Conservation (phyloP, 2,113 vertebrate species). For the Myotis davidii region DNA sequence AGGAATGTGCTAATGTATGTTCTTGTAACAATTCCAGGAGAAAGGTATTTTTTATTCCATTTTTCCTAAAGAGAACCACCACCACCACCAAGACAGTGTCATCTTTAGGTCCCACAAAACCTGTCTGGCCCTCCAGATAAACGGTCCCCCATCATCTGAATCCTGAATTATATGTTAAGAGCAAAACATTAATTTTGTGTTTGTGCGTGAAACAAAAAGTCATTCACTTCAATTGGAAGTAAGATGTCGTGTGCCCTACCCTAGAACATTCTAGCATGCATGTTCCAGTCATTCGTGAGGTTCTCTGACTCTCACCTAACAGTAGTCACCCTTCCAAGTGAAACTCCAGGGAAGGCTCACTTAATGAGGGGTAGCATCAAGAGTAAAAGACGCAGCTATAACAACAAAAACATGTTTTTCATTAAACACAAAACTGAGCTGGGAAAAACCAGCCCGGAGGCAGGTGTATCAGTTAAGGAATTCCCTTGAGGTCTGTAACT, state of each 20-base stretch:
- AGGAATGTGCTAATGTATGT: not conserved
- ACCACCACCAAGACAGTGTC: not conserved
- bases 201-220: conserved; percentile 47
- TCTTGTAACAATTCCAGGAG: not conserved
- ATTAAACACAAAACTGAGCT: conserved; percentile 62
- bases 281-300: conserved; percentile 10
- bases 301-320: conserved; percentile 17
- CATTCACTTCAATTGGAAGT: not conserved
- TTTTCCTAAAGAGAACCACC: not conserved
- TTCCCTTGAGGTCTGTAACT: conserved; percentile 58
- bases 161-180: conserved; percentile 30
- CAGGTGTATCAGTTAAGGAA: conserved; percentile 69
- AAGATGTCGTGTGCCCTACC: not conserved
- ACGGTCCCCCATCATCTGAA: conserved; percentile 52
- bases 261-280: not conserved
- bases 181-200: conserved; percentile 44
- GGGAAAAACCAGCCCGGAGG: conserved; percentile 58
- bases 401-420: conserved; percentile 72
- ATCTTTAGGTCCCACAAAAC: not conserved
- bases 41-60: not conserved
- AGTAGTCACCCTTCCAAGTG: conserved; percentile 45
- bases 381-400: not conserved
- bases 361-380: conserved; percentile 62
- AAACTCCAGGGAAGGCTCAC: conserved; percentile 28
- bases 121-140: not conserved